These are phyloP conservation scores for Anastatus disparis DNA, from an alignment of 1,140 invertebrate species.

Conservation along the genomic window DNA sequence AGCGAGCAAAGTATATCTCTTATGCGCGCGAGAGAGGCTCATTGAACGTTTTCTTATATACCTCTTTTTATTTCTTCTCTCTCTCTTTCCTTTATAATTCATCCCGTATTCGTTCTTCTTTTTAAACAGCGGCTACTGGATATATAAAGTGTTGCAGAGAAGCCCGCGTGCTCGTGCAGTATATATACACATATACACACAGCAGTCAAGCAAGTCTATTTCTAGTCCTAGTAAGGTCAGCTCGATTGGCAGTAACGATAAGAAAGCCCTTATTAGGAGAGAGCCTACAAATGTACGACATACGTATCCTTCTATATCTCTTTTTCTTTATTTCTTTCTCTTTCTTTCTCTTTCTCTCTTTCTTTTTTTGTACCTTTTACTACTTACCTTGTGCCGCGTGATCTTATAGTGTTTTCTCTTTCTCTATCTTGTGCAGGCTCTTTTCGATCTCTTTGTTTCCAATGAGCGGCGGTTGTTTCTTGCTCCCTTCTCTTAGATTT, in stretches of 20 bases:
- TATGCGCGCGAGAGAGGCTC: not conserved
- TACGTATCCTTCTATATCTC: conserved; percentile 18
- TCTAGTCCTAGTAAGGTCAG: conserved; percentile 48
- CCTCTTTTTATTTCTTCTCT: not conserved
- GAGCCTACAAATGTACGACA: conserved; percentile 47
- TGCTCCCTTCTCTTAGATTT: no score
- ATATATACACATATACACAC: no score
- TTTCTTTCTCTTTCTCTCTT: not conserved
- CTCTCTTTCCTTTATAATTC: not conserved
- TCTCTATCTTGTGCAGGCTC: no score
- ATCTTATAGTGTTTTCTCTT: no score
- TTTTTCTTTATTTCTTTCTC: not conserved
- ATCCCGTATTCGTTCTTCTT: no score
- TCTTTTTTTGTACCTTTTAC: not conserved
- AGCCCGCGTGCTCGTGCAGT: no score
- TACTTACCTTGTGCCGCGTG: no score
- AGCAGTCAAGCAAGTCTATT: conserved; percentile 51
- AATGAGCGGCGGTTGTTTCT: not conserved
- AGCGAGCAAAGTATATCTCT: conserved; percentile 15
- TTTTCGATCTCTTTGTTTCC: conserved; percentile 21
- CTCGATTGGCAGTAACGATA: conserved; percentile 49
- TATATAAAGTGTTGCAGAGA: no score
- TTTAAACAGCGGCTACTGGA: no score
- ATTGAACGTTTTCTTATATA: not conserved
- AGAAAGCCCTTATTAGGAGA: conserved; percentile 50